A percentile compares a stretch with the other conserved stretches of the same genome.
Evolutionary conservation across 2,888 invertebrate species (phyloP).

Genomic region (Drosophila antonietae): DNA sequence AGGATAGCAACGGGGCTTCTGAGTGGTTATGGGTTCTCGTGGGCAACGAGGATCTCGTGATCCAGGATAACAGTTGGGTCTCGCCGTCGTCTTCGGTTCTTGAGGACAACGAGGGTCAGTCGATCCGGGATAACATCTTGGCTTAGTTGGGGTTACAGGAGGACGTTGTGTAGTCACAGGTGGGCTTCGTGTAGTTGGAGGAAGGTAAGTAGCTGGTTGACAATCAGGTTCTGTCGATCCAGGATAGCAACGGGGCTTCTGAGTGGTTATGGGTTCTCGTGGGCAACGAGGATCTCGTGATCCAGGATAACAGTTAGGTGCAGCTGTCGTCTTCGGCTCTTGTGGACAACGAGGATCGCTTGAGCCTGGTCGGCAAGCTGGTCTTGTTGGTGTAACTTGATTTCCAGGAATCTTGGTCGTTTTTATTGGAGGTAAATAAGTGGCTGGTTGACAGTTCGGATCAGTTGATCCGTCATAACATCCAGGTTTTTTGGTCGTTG

Average conservation of each 20-base stretch:
- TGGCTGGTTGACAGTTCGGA: conserved; percentile 66
- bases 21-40: conserved; percentile 8
- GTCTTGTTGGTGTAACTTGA: conserved; percentile 25
- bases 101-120: no score
- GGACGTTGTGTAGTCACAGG: no score
- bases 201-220: no score
- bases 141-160: no score
- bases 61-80: conserved; percentile 1
- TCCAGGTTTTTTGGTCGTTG: conserved; percentile 47
- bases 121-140: no score
- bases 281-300: no score
- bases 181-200: no score
- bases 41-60: conserved; percentile 9
- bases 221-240: no score
- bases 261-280: no score
- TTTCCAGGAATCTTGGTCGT: conserved; percentile 32
- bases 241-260: no score
- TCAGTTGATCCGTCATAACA: conserved; percentile 83
- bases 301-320: no score
- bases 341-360: conserved; percentile 10
- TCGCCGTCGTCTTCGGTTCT: background rate
- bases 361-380: conserved; percentile 32
- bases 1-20: conserved; percentile 42
- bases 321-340: background rate
- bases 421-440: conserved; percentile 49